A percentile compares a stretch with the other conserved stretches of the same genome.
These are phyloP conservation scores for Kuschelorhynchus macadamiae DNA, from an alignment of 2,888 invertebrate species.

Conservation along the genomic window DNA sequence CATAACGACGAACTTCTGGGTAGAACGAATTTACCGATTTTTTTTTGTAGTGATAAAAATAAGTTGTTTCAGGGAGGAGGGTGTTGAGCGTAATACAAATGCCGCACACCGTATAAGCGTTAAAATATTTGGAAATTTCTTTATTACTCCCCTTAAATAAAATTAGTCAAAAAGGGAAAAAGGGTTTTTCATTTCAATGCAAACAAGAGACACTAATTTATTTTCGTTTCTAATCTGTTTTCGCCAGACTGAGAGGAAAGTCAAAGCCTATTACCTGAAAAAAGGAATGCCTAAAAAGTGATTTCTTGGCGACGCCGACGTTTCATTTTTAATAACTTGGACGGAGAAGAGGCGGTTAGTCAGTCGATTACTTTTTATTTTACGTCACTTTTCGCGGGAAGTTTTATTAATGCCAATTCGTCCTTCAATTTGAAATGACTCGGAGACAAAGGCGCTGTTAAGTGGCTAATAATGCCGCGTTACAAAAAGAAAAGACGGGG, in stretches of 20 bases:
- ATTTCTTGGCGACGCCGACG: slow-evolving; percentile 20
- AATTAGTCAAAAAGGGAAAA: too few relatives aligned
- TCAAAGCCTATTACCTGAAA: neutral
- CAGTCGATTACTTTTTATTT: slow-evolving; percentile 40
- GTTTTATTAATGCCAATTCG: slow-evolving; percentile 33
- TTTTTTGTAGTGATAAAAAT: too few relatives aligned
- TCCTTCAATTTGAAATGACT: slow-evolving; percentile 5
- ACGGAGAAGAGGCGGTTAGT: slow-evolving; percentile 30
- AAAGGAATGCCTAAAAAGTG: slow-evolving; percentile 25
- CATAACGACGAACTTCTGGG: too few relatives aligned
- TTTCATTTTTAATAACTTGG: slow-evolving; percentile 29
- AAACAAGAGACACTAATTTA: neutral
- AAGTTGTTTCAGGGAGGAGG: too few relatives aligned
- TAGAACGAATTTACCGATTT: too few relatives aligned
- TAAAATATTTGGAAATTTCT: too few relatives aligned
- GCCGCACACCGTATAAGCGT: too few relatives aligned
- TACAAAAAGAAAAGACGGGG: neutral
- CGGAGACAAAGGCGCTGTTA: neutral
- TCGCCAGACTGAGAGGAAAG: too few relatives aligned
- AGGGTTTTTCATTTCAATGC: too few relatives aligned
- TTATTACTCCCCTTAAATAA: too few relatives aligned
- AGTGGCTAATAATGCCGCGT: neutral
- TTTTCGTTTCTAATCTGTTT: too few relatives aligned
- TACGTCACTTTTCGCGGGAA: slow-evolving; percentile 26
- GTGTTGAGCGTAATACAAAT: too few relatives aligned